A percentile compares a stretch with the other conserved stretches of the same genome.
phyloP scores from a whole-genome alignment of 1,140 invertebrate species.

The Aplysia californica region DNA sequence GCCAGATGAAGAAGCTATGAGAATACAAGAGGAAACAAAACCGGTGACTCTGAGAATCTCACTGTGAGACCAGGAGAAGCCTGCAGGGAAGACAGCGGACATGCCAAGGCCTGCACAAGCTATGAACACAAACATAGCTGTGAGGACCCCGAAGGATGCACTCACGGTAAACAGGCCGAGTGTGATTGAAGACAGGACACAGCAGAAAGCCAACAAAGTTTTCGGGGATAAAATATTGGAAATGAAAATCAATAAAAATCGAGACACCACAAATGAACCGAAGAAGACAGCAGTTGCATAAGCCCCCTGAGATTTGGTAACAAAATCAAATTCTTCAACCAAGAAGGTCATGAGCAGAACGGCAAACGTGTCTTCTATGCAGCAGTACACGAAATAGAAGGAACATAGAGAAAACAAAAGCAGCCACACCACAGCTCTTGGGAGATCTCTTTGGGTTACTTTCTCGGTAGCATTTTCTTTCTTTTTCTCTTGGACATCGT shows the following conservation, averaged over 20 bases:
- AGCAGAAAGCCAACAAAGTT: too few species aligned
- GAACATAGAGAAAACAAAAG: too few species aligned
- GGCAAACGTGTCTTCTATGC: constrained; percentile 37
- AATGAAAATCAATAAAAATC: constrained; percentile 34
- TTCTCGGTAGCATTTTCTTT: neutral
- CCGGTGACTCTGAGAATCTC: constrained; percentile 30
- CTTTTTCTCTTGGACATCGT: neutral
- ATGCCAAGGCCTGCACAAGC: constrained; percentile 28
- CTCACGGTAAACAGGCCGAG: constrained; percentile 16
- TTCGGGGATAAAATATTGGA: too few species aligned
- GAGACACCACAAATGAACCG: constrained; percentile 23
- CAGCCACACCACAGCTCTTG: constrained; percentile 5
- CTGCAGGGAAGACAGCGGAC: constrained; percentile 30
- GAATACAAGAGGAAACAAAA: constrained; percentile 29
- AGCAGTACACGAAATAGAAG: constrained; percentile 25
- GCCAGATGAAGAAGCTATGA: constrained; percentile 23
- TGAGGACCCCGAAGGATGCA: neutral
- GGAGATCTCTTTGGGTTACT: neutral
- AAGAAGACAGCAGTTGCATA: too few species aligned
- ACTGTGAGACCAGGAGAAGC: constrained; percentile 31
- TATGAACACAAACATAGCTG: constrained; percentile 23
- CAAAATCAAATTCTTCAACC: constrained; percentile 22
- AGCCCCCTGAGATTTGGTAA: too few species aligned
- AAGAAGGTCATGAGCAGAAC: constrained; percentile 33
- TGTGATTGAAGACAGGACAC: constrained; percentile 19